These are phyloP conservation scores for Colletes collaris DNA, from an alignment of 2,888 invertebrate genomes.

Conservation along the genomic window DNA sequence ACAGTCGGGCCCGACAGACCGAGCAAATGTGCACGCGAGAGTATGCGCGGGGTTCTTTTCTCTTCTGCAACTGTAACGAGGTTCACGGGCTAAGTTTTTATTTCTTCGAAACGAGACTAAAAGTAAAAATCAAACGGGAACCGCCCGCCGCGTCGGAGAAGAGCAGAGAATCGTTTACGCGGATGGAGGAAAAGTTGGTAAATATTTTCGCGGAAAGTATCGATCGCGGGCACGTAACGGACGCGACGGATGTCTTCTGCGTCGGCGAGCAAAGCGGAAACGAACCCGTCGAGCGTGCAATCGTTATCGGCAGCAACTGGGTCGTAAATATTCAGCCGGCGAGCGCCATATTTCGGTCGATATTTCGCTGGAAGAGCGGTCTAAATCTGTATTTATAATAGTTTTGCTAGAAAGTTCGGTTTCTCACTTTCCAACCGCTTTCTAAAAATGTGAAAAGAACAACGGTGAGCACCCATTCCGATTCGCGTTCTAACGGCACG, in stretches of 20 bases:
- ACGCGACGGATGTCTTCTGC: conserved; percentile 4
- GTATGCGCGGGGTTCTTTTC: conserved; percentile 41
- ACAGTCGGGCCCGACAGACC: conserved; percentile 32
- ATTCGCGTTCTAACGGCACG: conserved; percentile 70
- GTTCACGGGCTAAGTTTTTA: neutral
- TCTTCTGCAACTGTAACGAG: conserved; percentile 27
- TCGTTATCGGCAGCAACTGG: neutral
- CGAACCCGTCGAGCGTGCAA: conserved; percentile 6
- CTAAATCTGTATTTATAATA: conserved; percentile 65
- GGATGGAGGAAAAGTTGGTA: neutral
- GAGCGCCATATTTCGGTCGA: conserved; percentile 26
- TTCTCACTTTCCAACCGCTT: conserved; percentile 73
- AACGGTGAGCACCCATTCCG: conserved; percentile 69
- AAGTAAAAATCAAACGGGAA: too few species aligned
- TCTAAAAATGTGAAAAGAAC: conserved; percentile 74
- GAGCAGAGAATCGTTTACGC: conserved; percentile 10
- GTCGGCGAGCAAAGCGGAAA: conserved; percentile 21
- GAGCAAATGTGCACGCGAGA: conserved; percentile 42
- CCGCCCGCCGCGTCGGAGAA: too few species aligned
- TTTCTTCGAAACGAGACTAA: too few species aligned
- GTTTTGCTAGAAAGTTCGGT: conserved; percentile 71
- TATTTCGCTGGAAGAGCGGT: conserved; percentile 31
- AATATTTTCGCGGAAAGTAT: neutral
- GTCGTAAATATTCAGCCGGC: neutral
- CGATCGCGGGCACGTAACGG: neutral